Evolutionary conservation across 2,113 vertebrate genomes (phyloP), one percentile per base, ranked within the genome.

Genomic region (Patagioenas fasciata): DNA sequence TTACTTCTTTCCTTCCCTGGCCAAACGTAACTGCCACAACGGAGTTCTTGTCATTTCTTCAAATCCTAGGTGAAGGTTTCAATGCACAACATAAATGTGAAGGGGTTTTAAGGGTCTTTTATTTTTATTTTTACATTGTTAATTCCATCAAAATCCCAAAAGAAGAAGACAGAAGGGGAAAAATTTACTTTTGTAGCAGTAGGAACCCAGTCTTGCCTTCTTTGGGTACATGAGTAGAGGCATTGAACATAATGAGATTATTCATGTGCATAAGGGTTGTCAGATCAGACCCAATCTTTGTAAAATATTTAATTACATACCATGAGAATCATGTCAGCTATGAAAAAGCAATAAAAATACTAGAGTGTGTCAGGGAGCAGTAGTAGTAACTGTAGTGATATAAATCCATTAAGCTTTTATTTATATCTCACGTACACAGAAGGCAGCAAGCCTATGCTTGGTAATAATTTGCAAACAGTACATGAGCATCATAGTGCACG

Each of bases 281-380:
- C 2, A 2, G 89, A 97, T 95, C 91, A 95, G 79, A 79, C 84
- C 84, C 78, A 72, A 66, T 88, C 86, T 94, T 96, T 88, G 93
- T 95, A 85, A 91, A 96, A 95, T 96, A 89, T 87, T 94, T 96
- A 96, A 97, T 85, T 96, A 78, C 66, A 70, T 88, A 67, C 86
- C 80, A 92, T 94, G 94, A 93, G 84, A 88, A 94, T 85, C 58
- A 65, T 86, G 85, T 92, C 91, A 93, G 62, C 91, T 96, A 92
- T 93, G 89, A 94, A 93, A 93, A 95, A 93, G 89, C 92, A 89
- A 91, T 92, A 91, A 94, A 95, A 94, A 86, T 73, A 93, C 71
- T 85, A 51, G 78, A 91, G 82, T 92, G 77, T 88, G 88, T 89
- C 95, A 94, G 44, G 29, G 38, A 89, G 80, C 78, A 85, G 53